A percentile compares a stretch with the other conserved stretches of the same genome.
Evolutionary conservation across 2,797 vertebrate species (phyloP).

Genomic region (Neosilurus hyrtlii): DNA sequence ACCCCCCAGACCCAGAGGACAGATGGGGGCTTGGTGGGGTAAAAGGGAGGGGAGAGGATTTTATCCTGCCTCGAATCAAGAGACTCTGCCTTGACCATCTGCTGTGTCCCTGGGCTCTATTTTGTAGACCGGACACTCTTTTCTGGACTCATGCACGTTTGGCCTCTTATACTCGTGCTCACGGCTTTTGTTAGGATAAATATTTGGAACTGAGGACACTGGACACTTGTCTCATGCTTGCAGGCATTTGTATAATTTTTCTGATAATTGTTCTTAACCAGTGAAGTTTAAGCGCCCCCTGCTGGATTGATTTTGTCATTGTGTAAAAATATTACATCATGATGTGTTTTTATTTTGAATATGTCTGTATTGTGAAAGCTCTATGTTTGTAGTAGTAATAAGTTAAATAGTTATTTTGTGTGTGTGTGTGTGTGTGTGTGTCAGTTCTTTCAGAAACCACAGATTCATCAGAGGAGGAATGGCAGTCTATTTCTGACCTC

Average conservation of each 20-base stretch:
- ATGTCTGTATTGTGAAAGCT: not conserved
- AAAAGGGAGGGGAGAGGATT: constrained; percentile 60
- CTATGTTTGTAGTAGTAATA: not conserved
- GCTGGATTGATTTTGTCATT: constrained; percentile 60
- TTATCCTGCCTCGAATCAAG: constrained; percentile 68
- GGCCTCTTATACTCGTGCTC: constrained; percentile 49
- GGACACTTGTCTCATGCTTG: not conserved
- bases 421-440: constrained; percentile 5
- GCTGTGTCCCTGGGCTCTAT: constrained; percentile 55
- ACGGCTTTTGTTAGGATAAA: constrained; percentile 30
- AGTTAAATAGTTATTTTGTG: no score
- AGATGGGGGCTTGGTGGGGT: constrained; percentile 73
- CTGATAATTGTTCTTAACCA: not conserved
- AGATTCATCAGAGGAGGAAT: constrained; percentile 84
- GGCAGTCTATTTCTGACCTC: constrained; percentile 88
- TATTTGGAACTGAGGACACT: not conserved
- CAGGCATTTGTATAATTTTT: constrained; percentile 9
- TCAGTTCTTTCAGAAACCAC: constrained; percentile 82
- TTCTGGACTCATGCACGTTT: constrained; percentile 43
- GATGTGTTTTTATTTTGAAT: not conserved
- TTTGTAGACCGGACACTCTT: constrained; percentile 31
- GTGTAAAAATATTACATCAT: not conserved
- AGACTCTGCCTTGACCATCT: constrained; percentile 75
- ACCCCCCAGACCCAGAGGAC: constrained; percentile 67
- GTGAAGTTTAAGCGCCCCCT: constrained; percentile 50